Evolutionary conservation across 2,113 vertebrate species (phyloP), one percentile per base, ranked within the genome.

Genomic region (Arenaria interpres): DNA sequence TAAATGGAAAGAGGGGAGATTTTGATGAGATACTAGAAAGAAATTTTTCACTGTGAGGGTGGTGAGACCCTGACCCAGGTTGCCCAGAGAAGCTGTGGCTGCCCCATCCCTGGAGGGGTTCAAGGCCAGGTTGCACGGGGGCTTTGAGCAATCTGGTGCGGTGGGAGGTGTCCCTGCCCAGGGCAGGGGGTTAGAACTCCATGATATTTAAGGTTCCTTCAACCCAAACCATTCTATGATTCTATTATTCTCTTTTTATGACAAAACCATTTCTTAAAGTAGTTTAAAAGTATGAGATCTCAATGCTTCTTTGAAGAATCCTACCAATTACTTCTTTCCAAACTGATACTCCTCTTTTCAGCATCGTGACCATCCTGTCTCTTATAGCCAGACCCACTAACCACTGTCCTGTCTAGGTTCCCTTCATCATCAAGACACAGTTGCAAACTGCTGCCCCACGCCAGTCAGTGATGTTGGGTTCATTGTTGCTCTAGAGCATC

Each of bases 371-470:
- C 18, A 45, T 41, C 20, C 37, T 1, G 2, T 18, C 30, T 71
- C 35, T 84, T 77, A 35, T 20, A 35, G 33, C 23, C 39, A 82
- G 81, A 54, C 9, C 23, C 53, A 54, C 33, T 51, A 27, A n/a
- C 27, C 12, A 0, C 33, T 54, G 21, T n/a, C 53, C 54, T 77
- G n/a, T 20, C 41, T 50, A 48, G 50, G 33, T 16, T 85, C 6
- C 37, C 25, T 46, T 80, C 72, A 60, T 64, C 67, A 50, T 39
- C 30, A 39, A 51, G 54, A 33, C 15, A 56, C n/a, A 75, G 12
- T 33, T 67, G 19, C 35, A 59, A 41, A 37, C 32, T 32, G 41
- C 56, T 37, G 60, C 24, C n/a, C 68, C 21, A 5, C 0, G 0
- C 21, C 8, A 24, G 8, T 12, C 63, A 16, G 5, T 28, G 63